Base-by-base conservation (phyloP, 2,113 vertebrate species). In the Pituophis catenifer region DNA sequence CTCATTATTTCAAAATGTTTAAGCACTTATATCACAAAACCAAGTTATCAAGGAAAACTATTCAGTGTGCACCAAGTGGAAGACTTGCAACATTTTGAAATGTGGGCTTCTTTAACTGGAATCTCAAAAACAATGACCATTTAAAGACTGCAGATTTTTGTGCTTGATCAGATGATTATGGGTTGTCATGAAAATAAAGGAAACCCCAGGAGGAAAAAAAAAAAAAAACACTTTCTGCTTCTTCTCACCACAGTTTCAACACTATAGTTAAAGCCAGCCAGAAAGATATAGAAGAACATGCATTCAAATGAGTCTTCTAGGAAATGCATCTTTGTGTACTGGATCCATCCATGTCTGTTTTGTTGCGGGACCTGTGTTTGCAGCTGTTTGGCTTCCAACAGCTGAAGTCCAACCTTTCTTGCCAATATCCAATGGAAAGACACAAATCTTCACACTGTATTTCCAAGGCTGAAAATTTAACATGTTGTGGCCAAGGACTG, bases 401-500 rank as follows among this genome's bases (percentile, higher is more conserved):
- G 19, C 90, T 89, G 92, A 94, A 95, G 89, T 93, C 96, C 94
- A 91, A 95, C 90, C 94, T 94, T 89, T 94, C 87, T 91, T 94
- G 94, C 93, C 91, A 92, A 89, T 26, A 90, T 1, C 0, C 0
- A 24, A 53, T 75, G 59, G 85, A 88, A 89, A 96, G 86, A 90
- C 94, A 55, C 21, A 23, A 19, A 95, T 89, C 75, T 93, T 92
- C 17, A 24, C 44, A 94, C 90, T 54, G 48, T 92, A 93, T 33
- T 94, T 95, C 94, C 50, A 54, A 4, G 19, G 89, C 50, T 12
- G 90, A 93, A 91, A 0, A 91, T 95, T 98, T 99, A 99, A 98
- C 99, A 99, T 95, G 99, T 99, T 96, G 99, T 99, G 95, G 99
- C 99, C 97, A 99, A 97, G 0, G 99, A 99, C 97, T 99, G 99